phyloP scores from a whole-genome alignment of 1,140 invertebrate species.

The Tetramorium alpestre region DNA sequence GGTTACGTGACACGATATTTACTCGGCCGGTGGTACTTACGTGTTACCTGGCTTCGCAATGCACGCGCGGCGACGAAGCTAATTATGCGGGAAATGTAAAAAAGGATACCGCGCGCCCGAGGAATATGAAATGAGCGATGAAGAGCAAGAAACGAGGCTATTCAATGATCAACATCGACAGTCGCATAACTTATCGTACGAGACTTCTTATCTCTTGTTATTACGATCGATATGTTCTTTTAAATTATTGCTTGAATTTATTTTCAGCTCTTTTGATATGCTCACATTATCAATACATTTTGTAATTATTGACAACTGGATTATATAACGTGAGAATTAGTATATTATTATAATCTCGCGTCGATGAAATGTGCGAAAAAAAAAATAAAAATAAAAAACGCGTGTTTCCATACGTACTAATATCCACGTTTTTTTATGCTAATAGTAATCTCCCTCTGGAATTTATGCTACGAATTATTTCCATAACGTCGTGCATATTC shows the following conservation, averaged over 20 bases:
- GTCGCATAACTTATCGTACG: not conserved
- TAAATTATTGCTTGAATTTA: constrained; percentile 5
- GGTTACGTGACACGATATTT: constrained; percentile 36
- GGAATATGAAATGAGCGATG: constrained; percentile 32
- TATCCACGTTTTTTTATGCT: not conserved
- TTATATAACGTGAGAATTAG: not conserved
- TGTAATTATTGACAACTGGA: not conserved
- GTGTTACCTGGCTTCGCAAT: constrained; percentile 2
- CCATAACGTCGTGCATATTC: not conserved
- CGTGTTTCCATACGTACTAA: not conserved
- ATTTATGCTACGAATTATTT: constrained; percentile 10
- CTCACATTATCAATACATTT: not conserved
- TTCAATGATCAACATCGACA: constrained; percentile 22
- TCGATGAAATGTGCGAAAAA: not conserved
- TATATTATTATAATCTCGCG: not conserved
- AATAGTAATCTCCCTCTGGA: not conserved
- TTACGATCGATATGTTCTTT: not conserved
- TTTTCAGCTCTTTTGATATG: not conserved
- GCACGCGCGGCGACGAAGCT: not conserved
- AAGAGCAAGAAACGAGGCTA: constrained; percentile 22
- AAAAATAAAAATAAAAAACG: constrained; percentile 14
- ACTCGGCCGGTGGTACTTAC: not conserved
- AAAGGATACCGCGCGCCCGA: not conserved
- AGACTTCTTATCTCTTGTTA: constrained; percentile 12
- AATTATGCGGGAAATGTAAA: constrained; percentile 16